Evolutionary conservation across 2,888 invertebrate species (phyloP).

Genomic region (Bombylius major): DNA sequence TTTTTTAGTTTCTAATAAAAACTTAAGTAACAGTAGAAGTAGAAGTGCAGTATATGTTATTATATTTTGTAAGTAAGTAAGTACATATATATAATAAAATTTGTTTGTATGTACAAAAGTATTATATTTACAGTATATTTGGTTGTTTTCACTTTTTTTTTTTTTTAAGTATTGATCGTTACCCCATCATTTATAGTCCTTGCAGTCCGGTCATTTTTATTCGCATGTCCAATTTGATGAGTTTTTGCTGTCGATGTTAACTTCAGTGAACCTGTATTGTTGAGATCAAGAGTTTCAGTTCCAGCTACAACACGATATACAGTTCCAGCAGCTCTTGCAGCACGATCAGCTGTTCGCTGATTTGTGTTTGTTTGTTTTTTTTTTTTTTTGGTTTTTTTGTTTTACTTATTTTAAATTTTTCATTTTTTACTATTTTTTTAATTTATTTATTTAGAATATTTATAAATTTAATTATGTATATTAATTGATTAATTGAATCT

Average conservation of each 20-base stretch:
- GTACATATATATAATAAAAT: too few relatives aligned
- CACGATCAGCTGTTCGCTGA: constrained; percentile 66
- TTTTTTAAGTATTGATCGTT: constrained; percentile 3
- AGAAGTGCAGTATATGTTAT: too few relatives aligned
- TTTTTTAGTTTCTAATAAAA: too few relatives aligned
- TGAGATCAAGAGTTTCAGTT: constrained; percentile 55
- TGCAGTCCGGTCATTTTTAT: constrained; percentile 40
- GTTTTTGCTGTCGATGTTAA: constrained; percentile 4
- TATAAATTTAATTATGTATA: background rate
- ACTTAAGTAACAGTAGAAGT: too few relatives aligned
- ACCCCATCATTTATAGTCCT: constrained; percentile 16
- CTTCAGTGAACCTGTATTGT: constrained; percentile 12
- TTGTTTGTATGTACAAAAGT: too few relatives aligned
- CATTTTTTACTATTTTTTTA: constrained; percentile 5
- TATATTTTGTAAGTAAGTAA: too few relatives aligned
- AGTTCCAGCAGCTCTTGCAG: constrained; percentile 66
- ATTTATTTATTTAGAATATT: background rate
- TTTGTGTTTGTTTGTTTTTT: background rate
- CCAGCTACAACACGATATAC: constrained; percentile 67
- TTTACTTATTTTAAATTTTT: constrained; percentile 11
- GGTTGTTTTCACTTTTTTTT: background rate
- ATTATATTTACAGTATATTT: too few relatives aligned
- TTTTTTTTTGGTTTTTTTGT: background rate
- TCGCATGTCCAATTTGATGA: constrained; percentile 8
- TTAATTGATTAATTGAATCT: background rate